These are phyloP conservation scores for Oxyruncus cristatus DNA, from an alignment of 2,113 vertebrate genomes.

Conservation along the genomic window DNA sequence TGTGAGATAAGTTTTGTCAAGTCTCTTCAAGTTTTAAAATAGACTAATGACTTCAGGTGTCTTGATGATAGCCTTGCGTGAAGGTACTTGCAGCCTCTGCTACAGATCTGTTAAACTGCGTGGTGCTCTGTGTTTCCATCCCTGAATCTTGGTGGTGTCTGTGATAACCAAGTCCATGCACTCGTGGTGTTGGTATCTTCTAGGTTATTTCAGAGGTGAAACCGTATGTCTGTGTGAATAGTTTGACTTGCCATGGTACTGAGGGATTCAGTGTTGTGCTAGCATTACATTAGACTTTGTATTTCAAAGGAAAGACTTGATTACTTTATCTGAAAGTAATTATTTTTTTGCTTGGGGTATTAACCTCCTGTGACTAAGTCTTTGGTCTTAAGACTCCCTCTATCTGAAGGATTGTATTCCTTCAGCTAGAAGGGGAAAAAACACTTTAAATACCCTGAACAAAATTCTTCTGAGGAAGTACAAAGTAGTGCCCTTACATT, in stretches of 20 bases:
- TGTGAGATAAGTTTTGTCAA: not conserved
- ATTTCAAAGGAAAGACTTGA: not conserved
- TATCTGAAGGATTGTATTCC: not conserved
- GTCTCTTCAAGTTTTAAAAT: not conserved
- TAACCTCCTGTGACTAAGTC: not conserved
- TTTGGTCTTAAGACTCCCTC: not conserved
- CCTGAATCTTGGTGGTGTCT: not conserved
- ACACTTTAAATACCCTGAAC: not conserved
- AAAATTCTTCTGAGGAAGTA: not conserved
- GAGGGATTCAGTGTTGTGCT: not conserved
- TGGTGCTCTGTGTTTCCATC: not conserved
- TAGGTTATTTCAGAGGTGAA: not conserved
- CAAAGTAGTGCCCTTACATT: not conserved
- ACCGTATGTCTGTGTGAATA: not conserved
- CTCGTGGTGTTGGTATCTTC: not conserved
- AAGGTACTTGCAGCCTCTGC: not conserved
- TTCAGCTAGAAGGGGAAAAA: not conserved
- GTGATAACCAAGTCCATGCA: accelerated
- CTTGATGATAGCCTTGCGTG: not conserved
- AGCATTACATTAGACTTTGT: not conserved
- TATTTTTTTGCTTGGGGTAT: not conserved
- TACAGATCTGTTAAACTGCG: not conserved
- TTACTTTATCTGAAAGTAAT: not conserved
- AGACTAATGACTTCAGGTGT: not conserved
- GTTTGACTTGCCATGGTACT: not conserved